Conservation (phyloP, 2,888 invertebrate genomes). For the Caenorhabditis sinica region DNA sequence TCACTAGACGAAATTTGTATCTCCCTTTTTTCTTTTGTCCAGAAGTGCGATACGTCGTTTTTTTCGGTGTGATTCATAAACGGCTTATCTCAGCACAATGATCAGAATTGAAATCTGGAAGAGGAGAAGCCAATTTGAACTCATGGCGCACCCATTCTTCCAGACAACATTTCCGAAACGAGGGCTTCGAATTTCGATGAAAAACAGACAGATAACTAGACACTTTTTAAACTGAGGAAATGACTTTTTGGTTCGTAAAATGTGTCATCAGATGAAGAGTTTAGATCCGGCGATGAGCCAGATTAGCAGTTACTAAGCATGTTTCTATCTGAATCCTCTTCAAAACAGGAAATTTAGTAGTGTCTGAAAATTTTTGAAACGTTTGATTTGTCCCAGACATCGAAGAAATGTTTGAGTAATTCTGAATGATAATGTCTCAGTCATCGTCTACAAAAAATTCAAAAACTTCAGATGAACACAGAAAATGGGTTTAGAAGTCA, state of each 20-base stretch:
- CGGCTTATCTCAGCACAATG: conserved; percentile 23
- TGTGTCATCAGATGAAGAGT: conserved; percentile 14
- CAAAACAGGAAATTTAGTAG: conserved; percentile 11
- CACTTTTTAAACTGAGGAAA: conserved; percentile 26
- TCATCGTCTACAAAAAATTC: conserved; percentile 6
- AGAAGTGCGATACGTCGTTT: conserved; percentile 30
- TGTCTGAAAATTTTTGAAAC: background rate
- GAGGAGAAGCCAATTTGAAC: conserved; percentile 26
- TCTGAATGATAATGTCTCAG: background rate
- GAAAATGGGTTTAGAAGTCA: background rate
- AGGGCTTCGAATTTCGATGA: conserved; percentile 22
- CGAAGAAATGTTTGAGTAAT: background rate
- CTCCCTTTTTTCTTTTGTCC: conserved; percentile 2
- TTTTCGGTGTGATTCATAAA: conserved; percentile 20
- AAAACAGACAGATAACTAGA: conserved; percentile 13
- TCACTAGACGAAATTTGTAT: conserved; percentile 29
- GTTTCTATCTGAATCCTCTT: background rate
- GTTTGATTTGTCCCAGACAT: background rate
- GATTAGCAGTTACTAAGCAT: conserved; percentile 13
- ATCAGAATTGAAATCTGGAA: conserved; percentile 30
- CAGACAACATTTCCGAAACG: conserved; percentile 38
- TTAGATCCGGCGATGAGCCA: conserved; percentile 12
- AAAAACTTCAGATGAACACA: background rate
- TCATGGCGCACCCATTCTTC: conserved; percentile 32
- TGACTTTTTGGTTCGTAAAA: conserved; percentile 12